Evolutionary conservation across 1,140 invertebrate genomes (phyloP).

Genomic region (Heliconius hewitsoni): DNA sequence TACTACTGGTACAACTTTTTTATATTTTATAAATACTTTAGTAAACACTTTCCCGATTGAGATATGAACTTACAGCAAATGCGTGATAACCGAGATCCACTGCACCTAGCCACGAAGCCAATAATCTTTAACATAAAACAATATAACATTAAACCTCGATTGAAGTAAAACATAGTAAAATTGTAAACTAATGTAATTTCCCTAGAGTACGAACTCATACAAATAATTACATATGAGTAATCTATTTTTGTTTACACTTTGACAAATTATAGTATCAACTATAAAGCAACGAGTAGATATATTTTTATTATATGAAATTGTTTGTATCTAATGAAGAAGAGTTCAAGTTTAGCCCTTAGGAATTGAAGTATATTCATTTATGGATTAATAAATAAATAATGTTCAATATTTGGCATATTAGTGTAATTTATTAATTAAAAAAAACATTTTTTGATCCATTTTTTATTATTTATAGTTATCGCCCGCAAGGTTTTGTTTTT

Average conservation of each 20-base stretch:
- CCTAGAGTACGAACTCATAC: slow-evolving; percentile 26
- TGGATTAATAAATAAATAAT: too few relatives aligned
- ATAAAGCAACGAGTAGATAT: background rate
- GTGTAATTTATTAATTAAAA: too few relatives aligned
- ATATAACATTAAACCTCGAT: background rate
- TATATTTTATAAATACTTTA: too few relatives aligned
- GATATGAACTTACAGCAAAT: background rate
- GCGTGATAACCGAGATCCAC: background rate
- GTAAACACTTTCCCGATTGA: background rate
- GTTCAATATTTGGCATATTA: too few relatives aligned
- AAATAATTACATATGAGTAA: slow-evolving; percentile 29
- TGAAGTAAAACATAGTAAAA: slow-evolving; percentile 25
- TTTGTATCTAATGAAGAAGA: background rate
- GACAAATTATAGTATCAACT: slow-evolving; percentile 12
- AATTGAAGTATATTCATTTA: background rate
- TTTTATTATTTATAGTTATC: too few relatives aligned
- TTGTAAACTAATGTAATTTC: slow-evolving; percentile 31
- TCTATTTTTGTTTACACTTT: slow-evolving; percentile 28
- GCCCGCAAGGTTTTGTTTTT: too few relatives aligned
- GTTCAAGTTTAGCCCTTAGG: background rate
- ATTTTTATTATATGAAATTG: background rate
- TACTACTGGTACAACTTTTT: too few relatives aligned
- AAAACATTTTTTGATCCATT: too few relatives aligned
- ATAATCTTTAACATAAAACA: background rate
- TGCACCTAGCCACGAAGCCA: background rate